Evolutionary conservation across 2,888 invertebrate genomes (phyloP), one percentile per base, ranked within the genome.

Genomic region (Leuctra nigra): DNA sequence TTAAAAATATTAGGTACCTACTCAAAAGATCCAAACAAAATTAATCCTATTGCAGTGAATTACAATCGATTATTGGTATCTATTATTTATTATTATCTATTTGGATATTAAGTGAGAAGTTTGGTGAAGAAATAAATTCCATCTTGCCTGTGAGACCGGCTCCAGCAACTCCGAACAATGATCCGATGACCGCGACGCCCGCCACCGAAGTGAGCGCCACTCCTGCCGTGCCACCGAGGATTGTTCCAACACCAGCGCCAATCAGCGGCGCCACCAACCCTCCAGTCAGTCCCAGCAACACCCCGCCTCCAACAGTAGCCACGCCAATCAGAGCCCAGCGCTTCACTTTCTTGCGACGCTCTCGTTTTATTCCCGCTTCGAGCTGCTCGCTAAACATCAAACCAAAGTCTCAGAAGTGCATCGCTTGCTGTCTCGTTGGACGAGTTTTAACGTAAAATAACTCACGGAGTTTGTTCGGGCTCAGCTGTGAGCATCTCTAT

Each of bases 121-220:
- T n/a, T n/a, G n/a, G n/a, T n/a, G 35, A 18, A 52, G 29, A 1
- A 11, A 36, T 18, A 14, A 13, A 7, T 38, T 9, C n/a, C n/a
- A 7, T 44, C 47, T 38, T 62, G 71, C 81, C 81, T 61, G 81
- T 77, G 16, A 84, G 72, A 20, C 83, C 83, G 41, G 83, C 84
- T 24, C 84, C 84, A 33, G 83, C 83, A 2, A 80, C 80, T 4
- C 83, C 83, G 70, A 84, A 83, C 57, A 83, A 67, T 1, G 81
- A 81, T 1, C 82, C 81, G 46, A 83, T 66, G 53, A 76, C 71
- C 2, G 78, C 77, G 11, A 74, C 70, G n/a, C 78, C 79, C 13
- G 78, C 74, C 1, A 75, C 72, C 3, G 76, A 75, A 14, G 75
- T 71, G 29, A 78, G 67, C 13, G 76, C 75, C n/a, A 76, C 75